phyloP scores from a whole-genome alignment of 1,140 invertebrate species.

The Papilio glaucus region DNA sequence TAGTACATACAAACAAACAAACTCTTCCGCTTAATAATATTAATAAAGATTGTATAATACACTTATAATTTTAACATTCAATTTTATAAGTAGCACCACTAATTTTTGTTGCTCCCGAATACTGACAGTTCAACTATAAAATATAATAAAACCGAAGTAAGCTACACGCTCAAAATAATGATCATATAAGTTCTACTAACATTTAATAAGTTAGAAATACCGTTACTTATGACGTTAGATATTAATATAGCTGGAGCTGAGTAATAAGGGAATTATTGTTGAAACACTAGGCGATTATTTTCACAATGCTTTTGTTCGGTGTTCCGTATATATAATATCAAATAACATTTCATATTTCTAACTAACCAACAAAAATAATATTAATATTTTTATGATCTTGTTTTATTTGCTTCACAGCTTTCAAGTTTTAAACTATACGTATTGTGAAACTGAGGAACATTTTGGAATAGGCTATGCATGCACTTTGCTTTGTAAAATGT shows the following conservation, averaged over 20 bases:
- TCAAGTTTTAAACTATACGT: not conserved
- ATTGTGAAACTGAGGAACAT: not conserved
- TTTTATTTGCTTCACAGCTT: not conserved
- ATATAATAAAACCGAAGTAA: conserved; percentile 16
- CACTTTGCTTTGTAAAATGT: too few relatives aligned
- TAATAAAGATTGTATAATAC: too few relatives aligned
- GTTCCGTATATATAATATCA: not conserved
- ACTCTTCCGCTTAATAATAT: too few relatives aligned
- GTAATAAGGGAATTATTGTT: conserved; percentile 21
- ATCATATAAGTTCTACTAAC: not conserved
- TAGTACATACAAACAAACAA: too few relatives aligned
- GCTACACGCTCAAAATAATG: not conserved
- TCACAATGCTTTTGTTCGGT: not conserved
- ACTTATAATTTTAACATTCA: too few relatives aligned
- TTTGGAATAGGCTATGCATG: too few relatives aligned
- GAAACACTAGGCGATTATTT: conserved; percentile 8
- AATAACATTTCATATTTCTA: conserved; percentile 7
- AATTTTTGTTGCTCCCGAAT: not conserved
- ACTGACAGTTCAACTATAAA: not conserved
- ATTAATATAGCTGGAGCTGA: conserved; percentile 15
- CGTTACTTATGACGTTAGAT: conserved; percentile 5
- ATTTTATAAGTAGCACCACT: too few relatives aligned
- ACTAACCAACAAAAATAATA: not conserved
- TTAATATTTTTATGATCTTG: not conserved
- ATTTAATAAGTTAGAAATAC: conserved; percentile 12